A percentile compares a stretch with the other conserved stretches of the same genome.
Conservation (phyloP, 2,113 vertebrate species). For the Ivindomyrus marchei region DNA sequence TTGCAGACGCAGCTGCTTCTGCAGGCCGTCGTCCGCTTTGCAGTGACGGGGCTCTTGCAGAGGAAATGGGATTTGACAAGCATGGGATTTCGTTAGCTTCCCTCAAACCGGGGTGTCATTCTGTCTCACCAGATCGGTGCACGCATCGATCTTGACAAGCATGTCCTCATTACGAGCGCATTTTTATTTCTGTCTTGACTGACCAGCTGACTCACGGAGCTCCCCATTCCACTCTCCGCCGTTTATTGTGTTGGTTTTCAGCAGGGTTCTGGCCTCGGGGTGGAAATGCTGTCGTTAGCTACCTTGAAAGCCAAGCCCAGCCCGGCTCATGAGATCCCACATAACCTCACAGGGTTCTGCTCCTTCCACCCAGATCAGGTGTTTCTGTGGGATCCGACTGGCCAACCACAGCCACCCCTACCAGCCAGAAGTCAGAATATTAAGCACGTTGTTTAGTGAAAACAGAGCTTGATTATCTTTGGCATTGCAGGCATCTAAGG, state of each 20-base stretch:
- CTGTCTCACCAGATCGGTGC: constrained; percentile 1
- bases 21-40: background rate
- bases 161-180: background rate
- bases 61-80: constrained; percentile 35
- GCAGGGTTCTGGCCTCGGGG: background rate
- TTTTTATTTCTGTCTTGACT: background rate
- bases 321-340: background rate
- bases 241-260: background rate
- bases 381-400: background rate
- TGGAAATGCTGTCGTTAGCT: background rate
- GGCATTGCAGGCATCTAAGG: background rate
- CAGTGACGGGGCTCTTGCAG: background rate
- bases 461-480: background rate
- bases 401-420: background rate
- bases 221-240: background rate
- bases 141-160: background rate
- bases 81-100: constrained; percentile 29
- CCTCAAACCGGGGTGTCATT: constrained; percentile 35
- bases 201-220: background rate
- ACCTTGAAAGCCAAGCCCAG: background rate
- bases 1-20: background rate
- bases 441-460: background rate
- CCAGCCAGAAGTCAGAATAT: background rate
- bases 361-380: background rate
- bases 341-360: background rate